Evolutionary conservation across 2,888 invertebrate genomes (phyloP).

Genomic region (Drosophila merina): DNA sequence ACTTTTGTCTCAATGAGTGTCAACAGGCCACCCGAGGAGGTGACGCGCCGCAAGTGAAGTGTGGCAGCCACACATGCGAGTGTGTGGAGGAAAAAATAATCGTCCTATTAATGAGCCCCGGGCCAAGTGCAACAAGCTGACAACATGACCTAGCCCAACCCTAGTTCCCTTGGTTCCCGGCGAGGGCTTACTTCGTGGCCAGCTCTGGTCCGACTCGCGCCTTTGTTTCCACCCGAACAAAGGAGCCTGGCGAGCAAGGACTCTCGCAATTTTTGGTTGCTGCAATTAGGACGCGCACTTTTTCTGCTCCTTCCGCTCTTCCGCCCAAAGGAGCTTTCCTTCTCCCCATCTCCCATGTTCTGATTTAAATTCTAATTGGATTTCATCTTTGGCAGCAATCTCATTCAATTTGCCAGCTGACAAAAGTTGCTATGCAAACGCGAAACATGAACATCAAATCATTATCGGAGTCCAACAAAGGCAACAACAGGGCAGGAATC

Average conservation of each 20-base stretch:
- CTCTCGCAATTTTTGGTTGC: constrained; percentile 17
- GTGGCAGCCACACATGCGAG: constrained; percentile 15
- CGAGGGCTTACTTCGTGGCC: constrained; percentile 40
- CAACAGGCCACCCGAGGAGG: constrained; percentile 66
- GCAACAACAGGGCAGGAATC: constrained; percentile 10
- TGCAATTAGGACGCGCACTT: constrained; percentile 33
- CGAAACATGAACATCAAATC: constrained; percentile 44
- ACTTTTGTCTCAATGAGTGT: constrained; percentile 80
- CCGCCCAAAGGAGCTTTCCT: constrained; percentile 30
- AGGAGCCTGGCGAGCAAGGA: neutral
- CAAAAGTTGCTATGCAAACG: constrained; percentile 75
- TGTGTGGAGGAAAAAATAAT: constrained; percentile 64
- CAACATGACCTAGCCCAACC: constrained; percentile 65
- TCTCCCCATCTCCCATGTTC: constrained; percentile 15
- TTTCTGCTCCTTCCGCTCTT: constrained; percentile 11
- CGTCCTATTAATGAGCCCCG: constrained; percentile 74
- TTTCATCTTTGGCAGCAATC: constrained; percentile 51
- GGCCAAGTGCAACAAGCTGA: constrained; percentile 80
- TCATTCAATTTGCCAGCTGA: constrained; percentile 49
- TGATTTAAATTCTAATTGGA: constrained; percentile 62
- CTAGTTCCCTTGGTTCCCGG: neutral
- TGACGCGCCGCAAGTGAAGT: constrained; percentile 47
- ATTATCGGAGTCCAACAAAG: constrained; percentile 45
- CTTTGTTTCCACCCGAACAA: constrained; percentile 24
- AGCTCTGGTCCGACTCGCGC: constrained; percentile 8